phyloP scores from a whole-genome alignment of 2,888 invertebrate genomes.

The Lucinisca nassula region DNA sequence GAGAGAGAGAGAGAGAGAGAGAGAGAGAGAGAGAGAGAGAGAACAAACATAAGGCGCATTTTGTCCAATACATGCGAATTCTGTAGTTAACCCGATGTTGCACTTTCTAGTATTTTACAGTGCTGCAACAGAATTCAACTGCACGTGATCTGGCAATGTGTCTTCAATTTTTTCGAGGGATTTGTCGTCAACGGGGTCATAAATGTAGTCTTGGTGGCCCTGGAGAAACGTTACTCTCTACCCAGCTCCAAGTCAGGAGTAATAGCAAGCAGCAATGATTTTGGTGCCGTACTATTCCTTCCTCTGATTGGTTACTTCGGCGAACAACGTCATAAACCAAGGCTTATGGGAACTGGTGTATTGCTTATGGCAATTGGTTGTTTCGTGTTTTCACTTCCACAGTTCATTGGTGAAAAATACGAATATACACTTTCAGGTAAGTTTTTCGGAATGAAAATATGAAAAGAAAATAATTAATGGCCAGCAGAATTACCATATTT shows the following conservation, averaged over 20 bases:
- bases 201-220: slow-evolving; percentile 74
- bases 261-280: slow-evolving; percentile 75
- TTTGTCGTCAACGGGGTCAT: slow-evolving; percentile 78
- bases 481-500: too few relatives aligned
- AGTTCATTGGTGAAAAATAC: slow-evolving; percentile 72
- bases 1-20: too few relatives aligned
- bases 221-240: slow-evolving; percentile 75
- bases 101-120: slow-evolving; percentile 68
- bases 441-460: not conserved
- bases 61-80: too few relatives aligned
- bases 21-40: too few relatives aligned
- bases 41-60: too few relatives aligned
- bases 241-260: slow-evolving; percentile 71
- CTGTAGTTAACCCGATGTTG: not conserved
- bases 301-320: slow-evolving; percentile 73
- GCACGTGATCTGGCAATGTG: slow-evolving; percentile 75
- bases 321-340: slow-evolving; percentile 72
- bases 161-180: slow-evolving; percentile 75
- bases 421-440: slow-evolving; percentile 73
- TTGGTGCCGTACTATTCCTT: slow-evolving; percentile 69
- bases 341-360: slow-evolving; percentile 70
- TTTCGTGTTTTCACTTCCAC: slow-evolving; percentile 75
- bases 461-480: too few relatives aligned
- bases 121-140: slow-evolving; percentile 69
- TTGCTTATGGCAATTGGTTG: slow-evolving; percentile 73